Evolutionary conservation across 2,113 vertebrate genomes (phyloP).

Genomic region (Alaudala cheleensis): DNA sequence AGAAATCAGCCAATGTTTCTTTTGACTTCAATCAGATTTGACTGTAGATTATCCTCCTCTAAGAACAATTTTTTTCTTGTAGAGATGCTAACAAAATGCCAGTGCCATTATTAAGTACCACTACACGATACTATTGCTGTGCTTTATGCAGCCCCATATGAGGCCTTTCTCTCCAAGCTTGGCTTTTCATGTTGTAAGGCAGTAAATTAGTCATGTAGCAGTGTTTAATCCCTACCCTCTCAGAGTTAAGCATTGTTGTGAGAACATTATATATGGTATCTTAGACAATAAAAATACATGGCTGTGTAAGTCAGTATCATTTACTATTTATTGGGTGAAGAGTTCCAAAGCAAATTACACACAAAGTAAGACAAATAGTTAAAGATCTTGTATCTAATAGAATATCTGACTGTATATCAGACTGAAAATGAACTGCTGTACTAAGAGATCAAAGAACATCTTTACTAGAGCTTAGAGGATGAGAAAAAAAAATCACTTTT

Average conservation of each 20-base stretch:
- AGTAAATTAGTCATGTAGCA: constrained; percentile 50
- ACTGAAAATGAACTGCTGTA: constrained; percentile 30
- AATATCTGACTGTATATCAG: constrained; percentile 30
- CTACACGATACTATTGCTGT: constrained; percentile 2
- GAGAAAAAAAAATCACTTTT: neutral
- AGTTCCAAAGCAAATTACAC: constrained; percentile 63
- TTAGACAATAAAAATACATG: constrained; percentile 6
- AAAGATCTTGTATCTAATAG: constrained; percentile 52
- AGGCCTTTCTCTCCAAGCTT: constrained; percentile 40
- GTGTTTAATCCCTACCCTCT: constrained; percentile 43
- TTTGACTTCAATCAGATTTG: constrained; percentile 62
- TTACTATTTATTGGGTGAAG: constrained; percentile 34
- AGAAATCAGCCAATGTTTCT: constrained; percentile 52
- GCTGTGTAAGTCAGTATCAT: neutral
- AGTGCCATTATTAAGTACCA: constrained; percentile 15
- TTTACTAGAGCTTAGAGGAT: neutral
- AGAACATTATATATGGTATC: neutral
- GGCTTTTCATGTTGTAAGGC: constrained; percentile 19
- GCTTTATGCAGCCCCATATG: neutral
- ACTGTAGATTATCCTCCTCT: constrained; percentile 43
- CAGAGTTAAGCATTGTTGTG: constrained; percentile 33
- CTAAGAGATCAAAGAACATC: constrained; percentile 37
- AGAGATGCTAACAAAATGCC: constrained; percentile 45
- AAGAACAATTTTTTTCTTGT: constrained; percentile 42
- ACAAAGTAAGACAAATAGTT: constrained; percentile 42